These are phyloP conservation scores for Scrobipalpa costella DNA, from an alignment of 2,888 invertebrate genomes.

Conservation along the genomic window DNA sequence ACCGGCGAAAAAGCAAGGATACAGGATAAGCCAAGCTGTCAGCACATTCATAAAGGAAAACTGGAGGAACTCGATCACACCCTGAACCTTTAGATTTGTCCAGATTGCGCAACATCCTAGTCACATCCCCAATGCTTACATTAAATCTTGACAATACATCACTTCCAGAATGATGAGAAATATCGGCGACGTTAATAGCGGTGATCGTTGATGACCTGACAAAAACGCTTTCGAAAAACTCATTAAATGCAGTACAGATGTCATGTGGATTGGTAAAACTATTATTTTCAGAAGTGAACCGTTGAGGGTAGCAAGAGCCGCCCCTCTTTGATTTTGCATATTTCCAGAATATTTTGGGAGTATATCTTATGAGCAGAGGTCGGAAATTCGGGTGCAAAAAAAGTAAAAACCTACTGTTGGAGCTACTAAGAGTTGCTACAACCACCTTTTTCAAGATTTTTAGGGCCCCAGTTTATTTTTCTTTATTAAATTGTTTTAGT, in stretches of 20 bases:
- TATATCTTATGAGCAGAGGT: too few relatives aligned
- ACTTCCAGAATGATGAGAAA: background rate
- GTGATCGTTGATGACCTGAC: too few relatives aligned
- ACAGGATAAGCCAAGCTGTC: slow-evolving; percentile 1
- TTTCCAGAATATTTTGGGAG: slow-evolving; percentile 14
- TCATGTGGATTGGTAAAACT: background rate
- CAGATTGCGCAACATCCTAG: background rate
- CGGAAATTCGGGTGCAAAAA: too few relatives aligned
- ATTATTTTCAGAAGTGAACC: background rate
- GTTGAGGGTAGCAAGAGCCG: background rate
- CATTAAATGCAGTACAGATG: slow-evolving; percentile 11
- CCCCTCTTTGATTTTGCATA: slow-evolving; percentile 16
- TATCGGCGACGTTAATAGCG: too few relatives aligned
- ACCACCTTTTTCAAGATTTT: too few relatives aligned
- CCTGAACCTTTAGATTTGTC: background rate
- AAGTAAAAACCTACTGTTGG: too few relatives aligned
- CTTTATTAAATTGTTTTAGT: too few relatives aligned
- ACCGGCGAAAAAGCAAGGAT: slow-evolving; percentile 65
- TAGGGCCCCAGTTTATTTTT: too few relatives aligned
- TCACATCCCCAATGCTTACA: background rate
- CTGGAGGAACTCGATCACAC: background rate
- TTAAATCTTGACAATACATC: background rate
- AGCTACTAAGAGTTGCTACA: too few relatives aligned
- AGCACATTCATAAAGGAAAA: slow-evolving; percentile 9
- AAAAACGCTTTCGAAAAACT: slow-evolving; percentile 18